Percentiles rank a stretch among this genome's conserved stretches.
These are phyloP conservation scores for Cepaea hortensis DNA, from an alignment of 2,888 invertebrate genomes.

Conservation along the genomic window DNA sequence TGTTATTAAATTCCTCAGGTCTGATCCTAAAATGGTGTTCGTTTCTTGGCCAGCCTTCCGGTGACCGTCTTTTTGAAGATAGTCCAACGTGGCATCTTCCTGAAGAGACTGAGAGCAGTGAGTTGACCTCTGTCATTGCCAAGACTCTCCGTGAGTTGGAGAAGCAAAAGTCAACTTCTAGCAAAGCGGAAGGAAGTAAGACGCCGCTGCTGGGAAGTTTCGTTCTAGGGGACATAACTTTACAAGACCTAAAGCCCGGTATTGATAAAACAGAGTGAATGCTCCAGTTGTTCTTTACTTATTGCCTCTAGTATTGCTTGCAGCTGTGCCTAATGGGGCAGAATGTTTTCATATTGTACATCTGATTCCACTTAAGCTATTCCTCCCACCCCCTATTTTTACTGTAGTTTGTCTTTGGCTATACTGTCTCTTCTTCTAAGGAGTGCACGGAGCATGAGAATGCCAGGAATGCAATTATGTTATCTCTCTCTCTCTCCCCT, in stretches of 20 bases:
- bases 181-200: constrained; percentile 10
- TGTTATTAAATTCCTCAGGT: constrained; percentile 44
- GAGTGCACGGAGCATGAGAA: too few relatives aligned
- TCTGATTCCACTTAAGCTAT: too few relatives aligned
- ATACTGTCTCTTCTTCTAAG: too few relatives aligned
- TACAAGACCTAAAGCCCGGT: constrained; percentile 3
- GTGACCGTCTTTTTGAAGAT: constrained; percentile 54
- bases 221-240: background rate
- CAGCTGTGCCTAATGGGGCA: too few relatives aligned
- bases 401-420: too few relatives aligned
- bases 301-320: too few relatives aligned
- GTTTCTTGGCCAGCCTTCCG: constrained; percentile 43
- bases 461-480: too few relatives aligned
- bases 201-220: constrained; percentile 15
- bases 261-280: background rate
- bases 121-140: constrained; percentile 12
- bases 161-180: background rate
- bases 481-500: background rate
- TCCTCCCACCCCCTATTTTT: too few relatives aligned
- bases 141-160: constrained; percentile 36
- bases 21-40: constrained; percentile 48
- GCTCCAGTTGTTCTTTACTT: too few relatives aligned
- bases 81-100: constrained; percentile 51
- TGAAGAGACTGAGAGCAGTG: constrained; percentile 17
- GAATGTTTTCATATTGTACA: too few relatives aligned